Conservation (phyloP, 2,113 vertebrate genomes). For the Vimba vimba region DNA sequence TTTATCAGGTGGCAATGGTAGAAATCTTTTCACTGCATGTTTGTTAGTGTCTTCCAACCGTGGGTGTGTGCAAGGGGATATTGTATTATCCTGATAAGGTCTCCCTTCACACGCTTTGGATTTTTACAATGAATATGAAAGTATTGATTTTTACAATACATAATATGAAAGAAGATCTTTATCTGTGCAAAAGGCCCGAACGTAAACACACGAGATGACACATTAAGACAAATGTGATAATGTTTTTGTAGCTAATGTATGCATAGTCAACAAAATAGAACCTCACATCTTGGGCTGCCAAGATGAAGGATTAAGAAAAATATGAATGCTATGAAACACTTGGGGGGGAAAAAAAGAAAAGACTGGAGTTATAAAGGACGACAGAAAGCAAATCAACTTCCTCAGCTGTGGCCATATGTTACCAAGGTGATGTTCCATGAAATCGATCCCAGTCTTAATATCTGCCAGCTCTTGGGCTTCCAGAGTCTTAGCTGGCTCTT, state of each 20-base stretch:
- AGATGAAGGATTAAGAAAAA: slow-evolving; percentile 14
- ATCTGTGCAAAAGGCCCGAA: not conserved
- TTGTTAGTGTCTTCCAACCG: slow-evolving; percentile 33
- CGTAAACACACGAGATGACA: slow-evolving; percentile 4
- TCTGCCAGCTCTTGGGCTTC: slow-evolving; percentile 64
- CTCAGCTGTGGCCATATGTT: slow-evolving; percentile 73
- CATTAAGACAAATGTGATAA: slow-evolving; percentile 14
- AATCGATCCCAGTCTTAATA: slow-evolving; percentile 72
- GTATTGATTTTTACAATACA: slow-evolving; percentile 27
- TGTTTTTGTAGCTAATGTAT: slow-evolving; percentile 8
- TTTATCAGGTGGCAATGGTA: slow-evolving; percentile 40
- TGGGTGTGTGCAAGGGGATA: not conserved
- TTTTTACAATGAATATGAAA: slow-evolving; percentile 29
- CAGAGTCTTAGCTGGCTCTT: slow-evolving; percentile 57
- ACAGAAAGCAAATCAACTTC: slow-evolving; percentile 71
- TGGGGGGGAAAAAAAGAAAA: not conserved
- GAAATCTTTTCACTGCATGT: slow-evolving; percentile 31
- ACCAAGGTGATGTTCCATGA: slow-evolving; percentile 74
- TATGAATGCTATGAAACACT: slow-evolving; percentile 31
- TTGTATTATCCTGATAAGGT: slow-evolving; percentile 36
- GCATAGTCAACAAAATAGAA: slow-evolving; percentile 32
- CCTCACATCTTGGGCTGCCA: not conserved
- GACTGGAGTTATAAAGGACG: slow-evolving; percentile 58
- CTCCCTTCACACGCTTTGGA: not conserved
- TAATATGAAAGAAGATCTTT: slow-evolving; percentile 13